Evolutionary conservation across 1,140 invertebrate genomes (phyloP).

Genomic region (honey bee (Apis mellifera)): DNA sequence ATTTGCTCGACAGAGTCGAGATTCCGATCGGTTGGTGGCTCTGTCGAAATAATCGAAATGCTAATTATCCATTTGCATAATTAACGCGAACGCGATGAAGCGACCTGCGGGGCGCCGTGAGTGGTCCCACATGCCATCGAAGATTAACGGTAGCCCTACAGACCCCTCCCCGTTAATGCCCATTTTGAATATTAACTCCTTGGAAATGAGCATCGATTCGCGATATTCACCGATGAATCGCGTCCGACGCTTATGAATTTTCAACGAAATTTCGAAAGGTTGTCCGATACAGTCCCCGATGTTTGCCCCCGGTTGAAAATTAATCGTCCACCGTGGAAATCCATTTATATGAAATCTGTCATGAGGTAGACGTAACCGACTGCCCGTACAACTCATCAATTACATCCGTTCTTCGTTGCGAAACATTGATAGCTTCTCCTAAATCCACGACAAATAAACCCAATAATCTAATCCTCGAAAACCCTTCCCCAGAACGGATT

Average conservation of each 20-base stretch:
- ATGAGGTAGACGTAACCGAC: too few relatives aligned
- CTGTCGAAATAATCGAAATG: slow-evolving; percentile 77
- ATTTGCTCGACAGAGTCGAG: slow-evolving; percentile 9
- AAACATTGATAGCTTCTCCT: too few relatives aligned
- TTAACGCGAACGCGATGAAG: slow-evolving; percentile 74
- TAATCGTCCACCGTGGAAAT: too few relatives aligned
- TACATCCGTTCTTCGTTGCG: too few relatives aligned
- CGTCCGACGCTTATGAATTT: slow-evolving; percentile 49
- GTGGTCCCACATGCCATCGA: slow-evolving; percentile 62
- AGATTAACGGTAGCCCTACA: slow-evolving; percentile 73
- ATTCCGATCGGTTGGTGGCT: slow-evolving; percentile 37
- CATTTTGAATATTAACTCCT: slow-evolving; percentile 75
- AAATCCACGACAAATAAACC: too few relatives aligned
- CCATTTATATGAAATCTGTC: too few relatives aligned
- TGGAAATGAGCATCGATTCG: slow-evolving; percentile 64
- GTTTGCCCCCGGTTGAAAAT: too few relatives aligned
- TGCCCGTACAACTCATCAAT: too few relatives aligned
- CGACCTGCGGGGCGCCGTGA: slow-evolving; percentile 59
- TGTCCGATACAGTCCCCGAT: slow-evolving; percentile 10
- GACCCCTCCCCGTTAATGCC: slow-evolving; percentile 64
- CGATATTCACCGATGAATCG: slow-evolving; percentile 44
- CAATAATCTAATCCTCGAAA: too few relatives aligned
- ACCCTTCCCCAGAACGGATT: too few relatives aligned
- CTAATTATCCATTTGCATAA: slow-evolving; percentile 79
- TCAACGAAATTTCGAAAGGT: slow-evolving; percentile 44